phyloP scores from a whole-genome alignment of 1,140 invertebrate species.

The Cotesia typhae region DNA sequence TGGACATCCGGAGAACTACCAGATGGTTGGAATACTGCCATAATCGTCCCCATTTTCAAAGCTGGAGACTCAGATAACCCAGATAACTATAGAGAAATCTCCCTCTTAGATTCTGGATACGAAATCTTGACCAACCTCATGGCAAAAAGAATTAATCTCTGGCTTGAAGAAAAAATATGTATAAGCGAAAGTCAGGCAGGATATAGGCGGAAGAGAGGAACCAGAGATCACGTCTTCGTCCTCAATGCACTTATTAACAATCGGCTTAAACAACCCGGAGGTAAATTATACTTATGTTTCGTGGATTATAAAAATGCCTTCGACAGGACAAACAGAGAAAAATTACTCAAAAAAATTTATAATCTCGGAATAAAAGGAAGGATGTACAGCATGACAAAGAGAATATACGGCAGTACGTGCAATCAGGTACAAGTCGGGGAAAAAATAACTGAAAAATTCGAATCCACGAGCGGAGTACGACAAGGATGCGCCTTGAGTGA shows the following conservation, averaged over 20 bases:
- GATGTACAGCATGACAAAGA: not conserved
- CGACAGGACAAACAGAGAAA: not conserved
- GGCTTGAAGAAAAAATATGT: slow-evolving; percentile 6
- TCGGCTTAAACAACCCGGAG: slow-evolving; percentile 9
- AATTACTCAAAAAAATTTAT: not conserved
- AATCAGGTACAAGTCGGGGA: not conserved
- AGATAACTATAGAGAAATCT: not conserved
- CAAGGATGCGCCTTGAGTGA: slow-evolving; percentile 3
- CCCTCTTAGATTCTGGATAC: not conserved
- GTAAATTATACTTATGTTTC: slow-evolving; percentile 22
- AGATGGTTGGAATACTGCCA: not conserved
- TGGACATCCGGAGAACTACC: not conserved
- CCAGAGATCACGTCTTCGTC: slow-evolving; percentile 6
- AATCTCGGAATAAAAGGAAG: not conserved
- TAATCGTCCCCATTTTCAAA: slow-evolving; percentile 10
- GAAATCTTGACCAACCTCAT: not conserved
- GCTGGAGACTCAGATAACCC: not conserved
- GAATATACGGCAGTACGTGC: not conserved
- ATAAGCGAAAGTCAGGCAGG: slow-evolving; percentile 27
- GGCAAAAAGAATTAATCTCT: not conserved
- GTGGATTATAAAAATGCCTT: not conserved
- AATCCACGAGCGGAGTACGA: not conserved
- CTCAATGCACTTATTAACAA: slow-evolving; percentile 13
- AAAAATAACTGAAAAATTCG: too few relatives aligned
- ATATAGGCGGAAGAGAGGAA: slow-evolving; percentile 24